Percentiles rank a stretch among this genome's conserved stretches.
Conservation (phyloP, 2,113 vertebrate species). For the Actinemys pallida region DNA sequence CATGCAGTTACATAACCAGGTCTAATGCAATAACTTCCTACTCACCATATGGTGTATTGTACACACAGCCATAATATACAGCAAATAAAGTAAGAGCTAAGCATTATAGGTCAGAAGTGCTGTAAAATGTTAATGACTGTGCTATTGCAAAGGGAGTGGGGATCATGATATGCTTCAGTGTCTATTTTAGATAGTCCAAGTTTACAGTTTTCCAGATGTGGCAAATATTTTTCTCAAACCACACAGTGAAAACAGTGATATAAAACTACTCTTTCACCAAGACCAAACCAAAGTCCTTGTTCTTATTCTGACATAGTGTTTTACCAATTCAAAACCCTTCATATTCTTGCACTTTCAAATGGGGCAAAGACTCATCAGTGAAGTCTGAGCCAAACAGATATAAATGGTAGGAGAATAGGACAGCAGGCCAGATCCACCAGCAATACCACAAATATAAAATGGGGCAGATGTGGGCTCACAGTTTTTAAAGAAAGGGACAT, state of each 20-base stretch:
- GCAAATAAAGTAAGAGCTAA: background rate
- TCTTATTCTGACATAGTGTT: background rate
- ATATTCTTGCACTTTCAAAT: background rate
- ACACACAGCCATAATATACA: background rate
- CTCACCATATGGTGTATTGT: background rate
- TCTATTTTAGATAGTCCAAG: background rate
- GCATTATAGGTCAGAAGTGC: background rate
- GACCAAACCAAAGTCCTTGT: background rate
- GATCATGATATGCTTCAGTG: background rate
- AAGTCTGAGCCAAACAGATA: background rate
- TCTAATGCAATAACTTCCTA: background rate
- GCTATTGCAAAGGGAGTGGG: background rate
- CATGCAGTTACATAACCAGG: background rate
- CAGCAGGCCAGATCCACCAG: background rate
- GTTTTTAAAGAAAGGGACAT: background rate
- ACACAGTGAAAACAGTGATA: background rate
- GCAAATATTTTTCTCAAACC: slow-evolving; percentile 9
- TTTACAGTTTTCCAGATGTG: background rate
- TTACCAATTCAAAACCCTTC: background rate
- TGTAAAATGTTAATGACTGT: background rate
- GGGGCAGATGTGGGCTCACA: background rate
- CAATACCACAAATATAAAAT: background rate
- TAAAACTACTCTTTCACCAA: background rate
- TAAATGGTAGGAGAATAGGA: background rate
- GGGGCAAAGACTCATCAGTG: background rate